Evolutionary conservation across 35 echinoderm and acorn worm genomes (phyloP).

Genomic region (Apostichopus californicus): DNA sequence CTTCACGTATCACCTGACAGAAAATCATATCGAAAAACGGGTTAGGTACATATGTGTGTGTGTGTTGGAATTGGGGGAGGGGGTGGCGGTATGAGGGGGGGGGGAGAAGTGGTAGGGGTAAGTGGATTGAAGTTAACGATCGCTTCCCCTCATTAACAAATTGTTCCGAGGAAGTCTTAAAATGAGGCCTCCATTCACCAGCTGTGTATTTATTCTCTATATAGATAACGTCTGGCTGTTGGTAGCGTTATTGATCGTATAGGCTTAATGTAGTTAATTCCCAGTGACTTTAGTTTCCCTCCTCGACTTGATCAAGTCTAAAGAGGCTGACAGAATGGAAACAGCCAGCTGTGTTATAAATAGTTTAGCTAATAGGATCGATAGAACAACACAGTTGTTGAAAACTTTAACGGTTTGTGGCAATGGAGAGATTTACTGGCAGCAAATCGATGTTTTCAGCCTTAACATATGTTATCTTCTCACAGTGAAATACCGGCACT

Average conservation of each 20-base stretch:
- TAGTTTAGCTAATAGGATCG: constrained; percentile 45
- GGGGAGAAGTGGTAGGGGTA: not conserved
- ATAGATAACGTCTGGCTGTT: not conserved
- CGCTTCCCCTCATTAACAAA: not conserved
- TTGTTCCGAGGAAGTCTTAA: not conserved
- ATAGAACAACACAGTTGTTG: constrained; percentile 33
- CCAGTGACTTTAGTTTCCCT: not conserved
- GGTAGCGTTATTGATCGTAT: constrained; percentile 7
- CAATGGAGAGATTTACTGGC: constrained; percentile 40
- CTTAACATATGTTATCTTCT: constrained; percentile 43
- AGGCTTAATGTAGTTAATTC: constrained; percentile 14
- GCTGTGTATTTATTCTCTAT: not conserved
- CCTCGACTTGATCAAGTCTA: constrained; percentile 36
- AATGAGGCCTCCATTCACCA: not conserved
- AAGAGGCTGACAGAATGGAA: not conserved
- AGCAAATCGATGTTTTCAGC: constrained; percentile 40
- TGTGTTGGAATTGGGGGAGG: no score
- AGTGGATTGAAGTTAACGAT: not conserved
- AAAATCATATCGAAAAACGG: no score
- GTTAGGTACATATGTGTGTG: no score
- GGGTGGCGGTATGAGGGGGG: not conserved
- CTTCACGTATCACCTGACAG: no score
- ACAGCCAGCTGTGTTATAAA: constrained; percentile 45
- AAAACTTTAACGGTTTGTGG: constrained; percentile 50
- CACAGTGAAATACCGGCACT: not conserved